These are phyloP conservation scores for Dicerorhinus sumatrensis DNA, from an alignment of 2,113 vertebrate genomes.

Conservation along the genomic window DNA sequence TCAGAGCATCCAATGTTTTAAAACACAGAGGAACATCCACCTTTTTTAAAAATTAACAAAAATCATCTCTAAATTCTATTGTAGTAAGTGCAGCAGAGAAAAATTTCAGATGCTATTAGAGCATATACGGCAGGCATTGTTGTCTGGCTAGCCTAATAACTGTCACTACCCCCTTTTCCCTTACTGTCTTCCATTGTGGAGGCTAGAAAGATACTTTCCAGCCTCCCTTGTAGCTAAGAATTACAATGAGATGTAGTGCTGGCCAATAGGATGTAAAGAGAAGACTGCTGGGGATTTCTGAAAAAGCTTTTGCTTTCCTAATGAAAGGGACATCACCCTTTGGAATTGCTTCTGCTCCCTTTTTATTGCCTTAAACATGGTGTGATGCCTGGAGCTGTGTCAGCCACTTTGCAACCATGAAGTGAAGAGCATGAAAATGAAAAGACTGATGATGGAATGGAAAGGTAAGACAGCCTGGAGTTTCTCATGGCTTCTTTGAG, in stretches of 20 bases:
- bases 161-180: not conserved
- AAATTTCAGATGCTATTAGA: not conserved
- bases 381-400: not conserved
- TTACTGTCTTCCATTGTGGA: not conserved
- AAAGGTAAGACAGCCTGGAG: not conserved
- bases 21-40: not conserved
- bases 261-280: not conserved
- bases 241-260: not conserved
- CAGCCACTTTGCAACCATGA: not conserved
- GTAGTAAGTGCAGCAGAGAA: not conserved
- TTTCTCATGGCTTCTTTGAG: not conserved
- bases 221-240: not conserved
- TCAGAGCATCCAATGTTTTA: not conserved
- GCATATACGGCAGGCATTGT: too few relatives aligned
- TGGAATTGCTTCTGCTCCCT: not conserved
- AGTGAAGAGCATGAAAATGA: too few relatives aligned
- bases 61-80: not conserved
- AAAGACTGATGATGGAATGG: not conserved
- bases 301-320: not conserved
- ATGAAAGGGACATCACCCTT: not conserved
- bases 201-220: not conserved
- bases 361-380: not conserved
- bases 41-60: not conserved
- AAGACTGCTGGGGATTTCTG: not conserved
- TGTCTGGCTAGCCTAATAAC: accelerated